Evolutionary conservation across 2,797 vertebrate genomes (phyloP).

Genomic region (Taeniopygia guttata): DNA sequence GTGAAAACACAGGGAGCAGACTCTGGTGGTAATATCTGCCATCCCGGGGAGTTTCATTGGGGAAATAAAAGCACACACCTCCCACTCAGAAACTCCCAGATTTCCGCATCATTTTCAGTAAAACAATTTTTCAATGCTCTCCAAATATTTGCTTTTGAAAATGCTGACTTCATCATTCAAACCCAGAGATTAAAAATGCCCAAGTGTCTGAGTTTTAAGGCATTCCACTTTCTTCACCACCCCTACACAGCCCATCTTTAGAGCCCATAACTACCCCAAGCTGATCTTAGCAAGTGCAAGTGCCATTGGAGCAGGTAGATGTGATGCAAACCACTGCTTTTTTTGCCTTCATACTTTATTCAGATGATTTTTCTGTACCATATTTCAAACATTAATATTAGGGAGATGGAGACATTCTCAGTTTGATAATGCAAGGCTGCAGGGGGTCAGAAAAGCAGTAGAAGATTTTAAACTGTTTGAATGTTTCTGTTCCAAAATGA

Average conservation of each 20-base stretch:
- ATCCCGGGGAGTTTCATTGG: neutral
- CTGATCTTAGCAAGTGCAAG: neutral
- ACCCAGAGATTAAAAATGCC: neutral
- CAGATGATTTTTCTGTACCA: neutral
- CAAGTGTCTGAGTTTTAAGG: neutral
- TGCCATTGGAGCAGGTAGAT: neutral
- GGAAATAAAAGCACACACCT: neutral
- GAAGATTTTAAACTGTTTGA: neutral
- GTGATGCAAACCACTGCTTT: neutral
- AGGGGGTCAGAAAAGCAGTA: neutral
- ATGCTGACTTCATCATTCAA: neutral
- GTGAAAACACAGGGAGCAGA: conserved; percentile 3
- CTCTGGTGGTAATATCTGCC: neutral
- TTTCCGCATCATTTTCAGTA: neutral
- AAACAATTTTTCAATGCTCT: neutral
- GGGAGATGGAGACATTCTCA: neutral
- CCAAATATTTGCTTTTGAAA: neutral
- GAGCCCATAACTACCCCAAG: neutral
- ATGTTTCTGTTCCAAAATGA: neutral
- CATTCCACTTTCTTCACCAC: neutral
- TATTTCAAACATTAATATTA: neutral
- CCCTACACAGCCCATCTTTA: neutral
- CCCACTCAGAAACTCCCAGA: fast-evolving
- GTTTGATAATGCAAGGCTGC: neutral
- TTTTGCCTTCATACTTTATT: neutral